These are phyloP conservation scores for Sarcophaga subvicina DNA, from an alignment of 2,888 invertebrate species.

Conservation along the genomic window DNA sequence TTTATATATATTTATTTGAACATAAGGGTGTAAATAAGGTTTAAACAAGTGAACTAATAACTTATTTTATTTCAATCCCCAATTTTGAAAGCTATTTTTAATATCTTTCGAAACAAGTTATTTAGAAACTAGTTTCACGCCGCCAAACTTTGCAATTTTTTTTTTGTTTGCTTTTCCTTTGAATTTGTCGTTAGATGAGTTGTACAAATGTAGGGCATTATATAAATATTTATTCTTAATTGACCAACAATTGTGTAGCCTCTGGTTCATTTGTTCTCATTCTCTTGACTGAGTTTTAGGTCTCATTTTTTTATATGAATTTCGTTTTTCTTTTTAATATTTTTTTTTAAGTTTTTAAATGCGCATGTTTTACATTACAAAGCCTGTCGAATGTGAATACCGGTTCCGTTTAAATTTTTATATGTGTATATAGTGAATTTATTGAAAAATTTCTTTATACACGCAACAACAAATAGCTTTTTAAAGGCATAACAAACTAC, in stretches of 20 bases:
- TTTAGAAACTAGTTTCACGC: no score
- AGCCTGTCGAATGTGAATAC: slow-evolving; percentile 73
- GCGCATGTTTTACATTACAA: slow-evolving; percentile 68
- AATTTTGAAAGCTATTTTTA: no score
- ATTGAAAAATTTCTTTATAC: slow-evolving; percentile 37
- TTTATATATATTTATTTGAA: no score
- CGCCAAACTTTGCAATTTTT: background rate
- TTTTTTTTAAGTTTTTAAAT: slow-evolving; percentile 39
- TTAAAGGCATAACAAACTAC: background rate
- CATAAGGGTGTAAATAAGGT: no score
- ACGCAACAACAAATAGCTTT: slow-evolving; percentile 17
- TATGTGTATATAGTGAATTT: background rate
- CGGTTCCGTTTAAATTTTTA: slow-evolving; percentile 73
- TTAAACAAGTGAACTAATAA: no score
- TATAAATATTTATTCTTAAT: slow-evolving; percentile 44
- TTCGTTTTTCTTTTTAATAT: background rate
- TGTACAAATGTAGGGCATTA: slow-evolving; percentile 29
- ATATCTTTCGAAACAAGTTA: no score
- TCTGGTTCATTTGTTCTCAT: slow-evolving; percentile 18
- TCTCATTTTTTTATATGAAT: slow-evolving; percentile 6
- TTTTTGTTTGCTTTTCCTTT: background rate
- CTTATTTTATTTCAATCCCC: no score
- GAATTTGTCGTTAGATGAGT: background rate
- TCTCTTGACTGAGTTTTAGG: slow-evolving; percentile 46
- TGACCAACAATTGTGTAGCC: slow-evolving; percentile 48